These are phyloP conservation scores for Rhabdophis nuchalis DNA, from an alignment of 2,797 vertebrate species.

Conservation along the genomic window DNA sequence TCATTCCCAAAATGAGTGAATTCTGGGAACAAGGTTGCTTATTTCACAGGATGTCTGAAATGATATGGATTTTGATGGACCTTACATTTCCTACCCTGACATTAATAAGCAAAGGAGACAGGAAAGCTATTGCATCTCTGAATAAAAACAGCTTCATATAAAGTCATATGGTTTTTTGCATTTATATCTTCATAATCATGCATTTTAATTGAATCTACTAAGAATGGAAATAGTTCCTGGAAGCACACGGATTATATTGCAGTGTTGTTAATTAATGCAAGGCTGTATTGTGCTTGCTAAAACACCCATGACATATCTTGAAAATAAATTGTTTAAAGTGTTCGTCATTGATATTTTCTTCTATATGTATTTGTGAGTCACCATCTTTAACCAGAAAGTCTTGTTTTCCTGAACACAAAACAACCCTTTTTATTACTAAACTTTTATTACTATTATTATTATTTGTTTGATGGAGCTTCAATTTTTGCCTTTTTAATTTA, in stretches of 20 bases:
- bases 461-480: background rate
- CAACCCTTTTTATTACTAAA: background rate
- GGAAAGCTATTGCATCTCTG: background rate
- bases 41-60: background rate
- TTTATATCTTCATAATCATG: constrained; percentile 10
- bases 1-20: background rate
- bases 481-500: constrained; percentile 19
- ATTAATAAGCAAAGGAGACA: background rate
- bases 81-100: background rate
- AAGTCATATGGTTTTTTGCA: background rate
- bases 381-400: background rate
- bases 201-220: constrained; percentile 26
- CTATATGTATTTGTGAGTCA: constrained; percentile 33
- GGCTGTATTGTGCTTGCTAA: background rate
- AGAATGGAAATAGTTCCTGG: constrained; percentile 11
- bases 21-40: background rate
- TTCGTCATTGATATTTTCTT: background rate
- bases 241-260: background rate
- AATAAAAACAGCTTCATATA: background rate
- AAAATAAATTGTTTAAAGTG: constrained; percentile 9
- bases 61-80: background rate
- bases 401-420: background rate
- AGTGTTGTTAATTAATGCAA: constrained; percentile 11
- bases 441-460: background rate
- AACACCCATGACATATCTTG: background rate